Evolutionary conservation across 2,797 vertebrate species (phyloP).

Genomic region (Dallia pectoralis): DNA sequence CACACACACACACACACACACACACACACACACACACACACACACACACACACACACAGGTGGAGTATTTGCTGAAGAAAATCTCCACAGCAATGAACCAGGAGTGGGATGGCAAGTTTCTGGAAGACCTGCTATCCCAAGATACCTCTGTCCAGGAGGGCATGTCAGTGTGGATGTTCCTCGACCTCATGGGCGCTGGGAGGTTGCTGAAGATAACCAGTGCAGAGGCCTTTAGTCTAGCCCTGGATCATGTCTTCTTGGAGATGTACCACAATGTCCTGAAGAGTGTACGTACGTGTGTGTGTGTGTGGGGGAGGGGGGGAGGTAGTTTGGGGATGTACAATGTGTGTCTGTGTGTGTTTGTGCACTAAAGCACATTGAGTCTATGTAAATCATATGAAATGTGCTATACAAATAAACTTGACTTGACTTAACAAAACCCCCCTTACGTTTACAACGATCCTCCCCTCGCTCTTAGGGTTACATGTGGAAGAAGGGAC

Average conservation of each 20-base stretch:
- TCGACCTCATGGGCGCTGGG: slow-evolving; percentile 68
- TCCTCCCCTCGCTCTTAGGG: slow-evolving; percentile 59
- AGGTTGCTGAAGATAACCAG: slow-evolving; percentile 65
- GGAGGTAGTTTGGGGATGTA: background rate
- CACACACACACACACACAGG: slow-evolving; percentile 46
- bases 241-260: slow-evolving; percentile 75
- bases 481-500: slow-evolving; percentile 82
- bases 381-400: no score
- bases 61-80: slow-evolving; percentile 81
- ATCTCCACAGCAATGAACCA: slow-evolving; percentile 72
- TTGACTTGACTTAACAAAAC: no score
- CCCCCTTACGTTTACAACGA: background rate
- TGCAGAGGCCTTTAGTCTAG: slow-evolving; percentile 73
- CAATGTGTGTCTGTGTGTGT: background rate
- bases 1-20: background rate
- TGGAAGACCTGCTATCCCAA: slow-evolving; percentile 68
- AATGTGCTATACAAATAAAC: no score
- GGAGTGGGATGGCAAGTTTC: slow-evolving; percentile 73
- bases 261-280: slow-evolving; percentile 82
- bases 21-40: background rate
- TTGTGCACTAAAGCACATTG: no score
- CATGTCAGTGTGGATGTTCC: slow-evolving; percentile 74
- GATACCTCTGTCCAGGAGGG: slow-evolving; percentile 61
- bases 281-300: slow-evolving; percentile 74
- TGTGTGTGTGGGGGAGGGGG: slow-evolving; percentile 33